These are phyloP conservation scores for Eptesicus fuscus DNA, from an alignment of 2,113 vertebrate species.

Conservation along the genomic window DNA sequence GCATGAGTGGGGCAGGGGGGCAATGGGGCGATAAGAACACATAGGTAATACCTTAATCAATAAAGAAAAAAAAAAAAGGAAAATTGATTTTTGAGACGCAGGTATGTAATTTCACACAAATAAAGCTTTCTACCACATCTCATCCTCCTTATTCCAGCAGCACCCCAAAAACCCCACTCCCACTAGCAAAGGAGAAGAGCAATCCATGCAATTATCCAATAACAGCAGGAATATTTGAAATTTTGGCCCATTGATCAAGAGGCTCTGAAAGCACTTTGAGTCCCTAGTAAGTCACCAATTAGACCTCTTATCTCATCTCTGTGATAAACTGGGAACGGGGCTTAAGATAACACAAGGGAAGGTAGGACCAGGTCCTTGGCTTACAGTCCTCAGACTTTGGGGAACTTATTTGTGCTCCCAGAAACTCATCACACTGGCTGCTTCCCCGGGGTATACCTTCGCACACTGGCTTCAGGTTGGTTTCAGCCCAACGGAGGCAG, in stretches of 20 bases:
- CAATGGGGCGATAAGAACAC: too few species aligned
- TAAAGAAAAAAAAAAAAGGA: too few species aligned
- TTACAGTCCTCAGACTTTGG: neutral
- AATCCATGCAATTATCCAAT: too few species aligned
- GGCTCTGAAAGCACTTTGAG: neutral
- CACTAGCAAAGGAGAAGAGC: too few species aligned
- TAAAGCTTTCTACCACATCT: too few species aligned
- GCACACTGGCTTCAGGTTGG: neutral
- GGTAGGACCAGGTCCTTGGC: neutral
- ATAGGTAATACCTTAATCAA: too few species aligned
- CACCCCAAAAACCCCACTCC: too few species aligned
- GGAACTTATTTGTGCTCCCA: neutral
- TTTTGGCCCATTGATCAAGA: neutral
- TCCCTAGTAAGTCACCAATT: neutral
- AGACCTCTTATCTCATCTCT: neutral
- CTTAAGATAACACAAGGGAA: neutral
- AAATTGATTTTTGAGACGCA: too few species aligned
- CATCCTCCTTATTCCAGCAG: too few species aligned
- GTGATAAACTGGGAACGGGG: neutral
- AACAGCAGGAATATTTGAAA: neutral
- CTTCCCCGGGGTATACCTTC: accelerated
- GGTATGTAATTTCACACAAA: too few species aligned
- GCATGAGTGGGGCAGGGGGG: too few species aligned
- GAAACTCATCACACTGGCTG: neutral
- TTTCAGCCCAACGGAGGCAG: neutral